A percentile compares a stretch with the other conserved stretches of the same genome.
These are phyloP conservation scores for Ruditapes philippinarum DNA, from an alignment of 1,140 invertebrate species.

Conservation along the genomic window DNA sequence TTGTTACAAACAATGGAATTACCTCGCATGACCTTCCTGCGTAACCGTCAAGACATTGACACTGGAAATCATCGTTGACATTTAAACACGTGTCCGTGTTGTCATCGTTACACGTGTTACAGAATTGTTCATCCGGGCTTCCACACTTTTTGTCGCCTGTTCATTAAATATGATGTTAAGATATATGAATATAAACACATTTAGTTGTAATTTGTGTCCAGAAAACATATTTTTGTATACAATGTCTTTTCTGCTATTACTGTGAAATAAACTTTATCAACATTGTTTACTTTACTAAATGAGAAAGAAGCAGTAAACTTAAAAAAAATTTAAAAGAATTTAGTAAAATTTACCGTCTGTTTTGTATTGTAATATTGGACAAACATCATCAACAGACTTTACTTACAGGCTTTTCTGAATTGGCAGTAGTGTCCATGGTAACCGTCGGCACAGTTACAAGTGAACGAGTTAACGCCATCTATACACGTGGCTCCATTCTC, in stretches of 20 bases:
- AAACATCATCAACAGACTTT: not conserved
- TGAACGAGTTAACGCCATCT: slow-evolving; percentile 17
- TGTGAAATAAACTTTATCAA: no score
- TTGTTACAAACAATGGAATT: not conserved
- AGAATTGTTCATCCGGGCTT: not conserved
- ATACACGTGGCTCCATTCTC: slow-evolving; percentile 46
- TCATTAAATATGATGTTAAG: no score
- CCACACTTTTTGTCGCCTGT: not conserved
- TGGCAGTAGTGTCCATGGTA: slow-evolving; percentile 39
- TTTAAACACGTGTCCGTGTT: slow-evolving; percentile 20
- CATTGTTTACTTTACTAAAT: no score
- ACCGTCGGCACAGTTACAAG: not conserved
- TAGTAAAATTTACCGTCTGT: not conserved
- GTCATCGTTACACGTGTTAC: slow-evolving; percentile 18
- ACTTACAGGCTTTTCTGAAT: slow-evolving; percentile 37
- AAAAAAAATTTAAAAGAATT: not conserved
- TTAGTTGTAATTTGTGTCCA: no score
- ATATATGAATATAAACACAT: no score
- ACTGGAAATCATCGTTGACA: slow-evolving; percentile 12
- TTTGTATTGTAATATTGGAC: not conserved
- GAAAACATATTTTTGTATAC: no score
- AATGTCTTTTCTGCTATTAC: no score
- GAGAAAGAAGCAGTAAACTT: no score
- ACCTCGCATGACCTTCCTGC: slow-evolving; percentile 54
- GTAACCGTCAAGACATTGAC: slow-evolving; percentile 9